A percentile compares a stretch with the other conserved stretches of the same genome.
phyloP scores from a whole-genome alignment of 2,888 invertebrate species.

The Chrysopilus asiliformis region DNA sequence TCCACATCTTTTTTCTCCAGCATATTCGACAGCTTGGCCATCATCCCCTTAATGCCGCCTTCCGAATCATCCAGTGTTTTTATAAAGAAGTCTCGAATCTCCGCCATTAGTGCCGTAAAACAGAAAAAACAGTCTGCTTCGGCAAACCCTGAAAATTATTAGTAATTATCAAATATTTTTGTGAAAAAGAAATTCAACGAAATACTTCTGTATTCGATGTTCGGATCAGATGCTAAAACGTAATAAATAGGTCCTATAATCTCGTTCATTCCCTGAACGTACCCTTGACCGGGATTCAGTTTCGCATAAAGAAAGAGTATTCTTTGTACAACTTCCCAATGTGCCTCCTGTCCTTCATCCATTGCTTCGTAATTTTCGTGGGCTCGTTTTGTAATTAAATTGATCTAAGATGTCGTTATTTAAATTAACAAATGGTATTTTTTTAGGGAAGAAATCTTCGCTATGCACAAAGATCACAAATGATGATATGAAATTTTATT shows the following conservation, averaged over 20 bases:
- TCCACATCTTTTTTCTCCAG: conserved; percentile 63
- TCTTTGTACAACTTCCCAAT: conserved; percentile 97
- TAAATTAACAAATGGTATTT: background rate
- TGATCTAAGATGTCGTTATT: conserved; percentile 44
- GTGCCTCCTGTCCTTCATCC: conserved; percentile 84
- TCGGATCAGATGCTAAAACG: conserved; percentile 84
- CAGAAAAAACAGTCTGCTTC: conserved; percentile 98
- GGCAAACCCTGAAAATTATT: conserved; percentile 55
- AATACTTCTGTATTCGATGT: conserved; percentile 62
- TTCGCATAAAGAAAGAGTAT: conserved; percentile 96
- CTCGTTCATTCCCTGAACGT: conserved; percentile 99
- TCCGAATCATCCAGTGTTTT: conserved; percentile 88
- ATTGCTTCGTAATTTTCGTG: conserved; percentile 70
- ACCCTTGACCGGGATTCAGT: conserved; percentile 92
- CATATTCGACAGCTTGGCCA: conserved; percentile 65
- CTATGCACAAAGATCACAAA: background rate
- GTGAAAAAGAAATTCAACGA: conserved; percentile 6
- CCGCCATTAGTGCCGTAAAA: conserved; percentile 95
- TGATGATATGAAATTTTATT: background rate
- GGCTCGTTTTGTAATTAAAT: conserved; percentile 63
- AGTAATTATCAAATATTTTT: background rate
- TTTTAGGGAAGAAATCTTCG: background rate
- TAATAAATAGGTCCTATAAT: conserved; percentile 98
- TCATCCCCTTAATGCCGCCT: conserved; percentile 81
- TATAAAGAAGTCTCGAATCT: conserved; percentile 95